Conservation (phyloP, 2,113 vertebrate species). For the Pithys albifrons region DNA sequence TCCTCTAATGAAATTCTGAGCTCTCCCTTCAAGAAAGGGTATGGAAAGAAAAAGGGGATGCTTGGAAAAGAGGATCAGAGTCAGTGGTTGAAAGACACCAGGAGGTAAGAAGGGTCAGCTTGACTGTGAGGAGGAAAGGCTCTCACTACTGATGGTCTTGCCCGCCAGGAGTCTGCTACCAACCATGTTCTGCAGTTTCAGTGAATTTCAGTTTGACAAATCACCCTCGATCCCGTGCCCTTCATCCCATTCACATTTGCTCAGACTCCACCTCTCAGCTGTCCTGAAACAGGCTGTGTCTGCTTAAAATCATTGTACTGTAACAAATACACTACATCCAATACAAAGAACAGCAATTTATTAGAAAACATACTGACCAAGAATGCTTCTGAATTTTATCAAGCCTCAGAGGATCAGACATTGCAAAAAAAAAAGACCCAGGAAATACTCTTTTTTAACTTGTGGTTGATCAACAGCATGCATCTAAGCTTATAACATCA, state of each 20-base stretch:
- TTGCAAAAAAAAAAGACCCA: not conserved
- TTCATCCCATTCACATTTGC: not conserved
- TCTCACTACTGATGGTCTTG: not conserved
- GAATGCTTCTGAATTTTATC: not conserved
- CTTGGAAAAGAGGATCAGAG: not conserved
- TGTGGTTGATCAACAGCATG: rapidly evolving
- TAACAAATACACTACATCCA: not conserved
- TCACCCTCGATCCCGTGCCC: rapidly evolving
- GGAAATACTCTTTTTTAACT: not conserved
- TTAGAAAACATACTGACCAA: not conserved
- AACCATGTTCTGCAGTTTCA: not conserved
- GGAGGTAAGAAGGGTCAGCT: not conserved
- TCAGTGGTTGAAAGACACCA: not conserved
- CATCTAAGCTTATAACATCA: not conserved
- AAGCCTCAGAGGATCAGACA: not conserved
- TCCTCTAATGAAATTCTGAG: not conserved
- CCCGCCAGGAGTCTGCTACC: not conserved
- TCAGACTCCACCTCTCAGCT: not conserved
- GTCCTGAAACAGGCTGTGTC: not conserved
- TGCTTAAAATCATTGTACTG: not conserved
- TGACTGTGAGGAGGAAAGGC: not conserved
- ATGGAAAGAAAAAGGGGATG: not conserved
- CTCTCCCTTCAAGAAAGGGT: not conserved
- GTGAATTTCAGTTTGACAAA: not conserved
- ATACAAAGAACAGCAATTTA: not conserved